Evolutionary conservation across 2,888 invertebrate species (phyloP).

Genomic region (Chrysopilus asiliformis): DNA sequence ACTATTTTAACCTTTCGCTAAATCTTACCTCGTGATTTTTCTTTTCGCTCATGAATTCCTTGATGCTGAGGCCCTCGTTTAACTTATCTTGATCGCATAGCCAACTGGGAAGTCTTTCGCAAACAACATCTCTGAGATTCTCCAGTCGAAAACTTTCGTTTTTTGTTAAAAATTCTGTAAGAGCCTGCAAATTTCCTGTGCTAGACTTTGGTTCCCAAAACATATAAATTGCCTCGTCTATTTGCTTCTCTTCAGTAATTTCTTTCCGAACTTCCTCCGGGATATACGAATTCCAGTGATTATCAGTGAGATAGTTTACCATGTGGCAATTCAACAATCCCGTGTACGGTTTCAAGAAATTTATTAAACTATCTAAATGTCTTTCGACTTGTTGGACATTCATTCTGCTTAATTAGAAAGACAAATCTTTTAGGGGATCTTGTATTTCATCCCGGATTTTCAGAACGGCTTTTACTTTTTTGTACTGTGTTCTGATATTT

Average conservation of each 20-base stretch:
- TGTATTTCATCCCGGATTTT: too few species aligned
- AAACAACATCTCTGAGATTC: slow-evolving; percentile 17
- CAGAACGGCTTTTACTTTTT: slow-evolving; percentile 51
- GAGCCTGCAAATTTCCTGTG: slow-evolving; percentile 14
- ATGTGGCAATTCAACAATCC: slow-evolving; percentile 63
- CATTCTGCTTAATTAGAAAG: slow-evolving; percentile 18
- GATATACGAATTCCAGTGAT: slow-evolving; percentile 49
- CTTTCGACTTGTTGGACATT: slow-evolving; percentile 23
- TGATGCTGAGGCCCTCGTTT: slow-evolving; percentile 28
- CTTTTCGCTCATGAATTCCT: slow-evolving; percentile 65
- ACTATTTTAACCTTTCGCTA: background rate
- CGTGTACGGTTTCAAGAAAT: slow-evolving; percentile 45
- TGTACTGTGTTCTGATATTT: slow-evolving; percentile 52
- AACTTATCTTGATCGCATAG: background rate
- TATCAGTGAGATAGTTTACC: slow-evolving; percentile 55
- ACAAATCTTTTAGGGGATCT: too few species aligned
- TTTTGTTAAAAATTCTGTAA: slow-evolving; percentile 18
- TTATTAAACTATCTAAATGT: slow-evolving; percentile 39
- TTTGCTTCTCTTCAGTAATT: slow-evolving; percentile 33
- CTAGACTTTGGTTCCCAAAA: slow-evolving; percentile 6
- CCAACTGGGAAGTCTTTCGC: slow-evolving; percentile 17
- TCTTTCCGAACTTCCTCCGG: slow-evolving; percentile 41
- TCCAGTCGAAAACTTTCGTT: slow-evolving; percentile 19
- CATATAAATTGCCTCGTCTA: slow-evolving; percentile 33
- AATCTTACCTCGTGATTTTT: slow-evolving; percentile 61